A percentile compares a stretch with the other conserved stretches of the same genome.
Evolutionary conservation across 2,113 vertebrate species (phyloP).

Genomic region (pig (Sus scrofa)): T2T-Sscrofa CM000828.6:21224501-21225000

Average conservation of each 20-base stretch:
- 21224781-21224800: constrained; percentile 34
- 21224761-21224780: constrained; percentile 69
- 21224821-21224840: constrained; percentile 42
- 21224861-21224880: not conserved
- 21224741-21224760: constrained; percentile 67
- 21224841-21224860: constrained; percentile 30
- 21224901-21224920: not conserved
- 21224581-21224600: not conserved
- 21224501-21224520: not conserved
- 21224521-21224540: not conserved
- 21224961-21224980: not conserved
- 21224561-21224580: rapidly evolving
- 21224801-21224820: constrained; percentile 43
- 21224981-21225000: not conserved
- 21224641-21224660: not conserved
- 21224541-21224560: not conserved
- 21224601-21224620: not conserved
- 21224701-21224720: not conserved
- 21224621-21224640: not conserved
- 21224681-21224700: not conserved
- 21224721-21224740: not conserved
- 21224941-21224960: not conserved
- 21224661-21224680: not conserved
- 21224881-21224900: not conserved
- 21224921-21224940: not conserved